Conservation (phyloP, 2,797 vertebrate genomes). For the Acipenser ruthenus region DNA sequence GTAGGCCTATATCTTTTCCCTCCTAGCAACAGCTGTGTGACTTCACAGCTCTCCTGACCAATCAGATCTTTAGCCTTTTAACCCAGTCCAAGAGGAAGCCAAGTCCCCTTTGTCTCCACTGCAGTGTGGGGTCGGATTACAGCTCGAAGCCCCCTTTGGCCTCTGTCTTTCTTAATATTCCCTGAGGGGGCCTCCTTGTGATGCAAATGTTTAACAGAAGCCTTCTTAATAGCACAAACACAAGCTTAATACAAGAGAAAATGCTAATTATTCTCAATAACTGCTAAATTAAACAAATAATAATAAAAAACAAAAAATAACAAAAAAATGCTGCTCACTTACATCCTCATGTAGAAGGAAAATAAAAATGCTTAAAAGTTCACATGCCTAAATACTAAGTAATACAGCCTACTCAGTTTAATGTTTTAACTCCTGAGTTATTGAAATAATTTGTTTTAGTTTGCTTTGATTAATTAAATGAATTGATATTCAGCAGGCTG, state of each 20-base stretch:
- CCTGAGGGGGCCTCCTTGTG: conserved; percentile 15
- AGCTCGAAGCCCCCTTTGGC: conserved; percentile 28
- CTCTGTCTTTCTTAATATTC: not conserved
- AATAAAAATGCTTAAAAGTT: too few species aligned
- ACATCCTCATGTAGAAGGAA: too few species aligned
- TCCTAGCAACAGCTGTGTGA: conserved; percentile 53
- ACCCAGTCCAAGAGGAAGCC: conserved; percentile 31
- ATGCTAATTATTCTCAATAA: not conserved
- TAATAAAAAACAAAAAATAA: too few species aligned
- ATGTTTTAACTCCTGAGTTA: too few species aligned
- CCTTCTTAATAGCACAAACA: not conserved
- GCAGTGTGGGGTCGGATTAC: conserved; percentile 41
- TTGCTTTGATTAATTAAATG: too few species aligned
- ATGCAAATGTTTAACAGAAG: conserved; percentile 11
- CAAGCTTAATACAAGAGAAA: not conserved
- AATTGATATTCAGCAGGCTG: too few species aligned
- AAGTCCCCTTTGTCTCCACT: conserved; percentile 28
- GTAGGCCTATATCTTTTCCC: conserved; percentile 19
- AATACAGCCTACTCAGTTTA: too few species aligned
- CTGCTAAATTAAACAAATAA: too few species aligned
- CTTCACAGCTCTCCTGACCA: conserved; percentile 40
- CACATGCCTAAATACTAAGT: too few species aligned
- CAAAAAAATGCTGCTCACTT: too few species aligned
- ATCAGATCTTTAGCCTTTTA: conserved; percentile 46
- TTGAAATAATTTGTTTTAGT: too few species aligned